Conservation (phyloP, 2,113 vertebrate species). For the Thunnus maccoyii region DNA sequence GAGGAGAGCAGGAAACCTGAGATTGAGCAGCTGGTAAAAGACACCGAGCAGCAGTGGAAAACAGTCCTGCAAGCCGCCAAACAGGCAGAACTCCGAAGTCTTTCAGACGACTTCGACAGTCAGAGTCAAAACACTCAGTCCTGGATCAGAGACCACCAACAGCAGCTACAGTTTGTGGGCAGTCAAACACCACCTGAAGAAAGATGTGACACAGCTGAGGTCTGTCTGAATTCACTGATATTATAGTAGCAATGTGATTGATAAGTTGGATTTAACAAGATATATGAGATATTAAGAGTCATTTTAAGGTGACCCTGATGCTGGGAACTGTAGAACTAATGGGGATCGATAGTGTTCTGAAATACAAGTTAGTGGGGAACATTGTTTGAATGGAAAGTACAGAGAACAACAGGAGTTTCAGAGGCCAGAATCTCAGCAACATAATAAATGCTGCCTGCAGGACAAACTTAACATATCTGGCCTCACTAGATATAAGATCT, state of each 20-base stretch:
- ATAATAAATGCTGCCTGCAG: too few species aligned
- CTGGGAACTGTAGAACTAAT: not conserved
- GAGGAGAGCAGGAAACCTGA: conserved; percentile 62
- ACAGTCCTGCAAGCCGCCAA: conserved; percentile 50
- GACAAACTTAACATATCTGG: not conserved
- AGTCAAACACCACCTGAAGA: conserved; percentile 41
- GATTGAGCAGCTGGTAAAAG: conserved; percentile 38
- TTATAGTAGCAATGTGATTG: not conserved
- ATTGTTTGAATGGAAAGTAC: too few species aligned
- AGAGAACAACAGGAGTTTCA: too few species aligned
- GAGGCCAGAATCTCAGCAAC: too few species aligned
- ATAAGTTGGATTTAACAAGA: not conserved
- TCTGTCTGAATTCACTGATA: conserved; percentile 27
- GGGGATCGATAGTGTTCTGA: not conserved
- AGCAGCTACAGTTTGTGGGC: conserved; percentile 62
- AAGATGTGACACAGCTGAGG: conserved; percentile 65
- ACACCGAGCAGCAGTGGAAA: conserved; percentile 76
- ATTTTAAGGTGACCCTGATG: not conserved
- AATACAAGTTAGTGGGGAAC: not conserved
- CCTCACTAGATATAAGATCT: not conserved
- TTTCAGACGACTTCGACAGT: conserved; percentile 64
- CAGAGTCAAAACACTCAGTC: conserved; percentile 61
- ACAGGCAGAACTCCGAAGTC: conserved; percentile 58
- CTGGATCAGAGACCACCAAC: conserved; percentile 76
- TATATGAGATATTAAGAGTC: not conserved